phyloP scores from a whole-genome alignment of 2,888 invertebrate species.

The Drosophila flavopinicola region DNA sequence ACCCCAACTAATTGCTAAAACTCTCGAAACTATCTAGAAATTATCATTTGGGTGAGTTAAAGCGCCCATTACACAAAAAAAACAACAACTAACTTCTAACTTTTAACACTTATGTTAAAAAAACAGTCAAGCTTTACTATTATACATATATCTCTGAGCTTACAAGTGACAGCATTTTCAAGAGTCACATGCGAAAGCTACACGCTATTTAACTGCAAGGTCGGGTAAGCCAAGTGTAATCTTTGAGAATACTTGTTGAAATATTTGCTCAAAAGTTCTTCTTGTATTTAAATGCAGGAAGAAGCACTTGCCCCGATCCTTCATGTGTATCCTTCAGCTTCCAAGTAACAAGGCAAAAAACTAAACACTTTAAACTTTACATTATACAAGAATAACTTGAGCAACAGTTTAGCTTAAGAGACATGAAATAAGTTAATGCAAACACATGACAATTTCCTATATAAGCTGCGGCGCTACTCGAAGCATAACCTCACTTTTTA shows the following conservation, averaged over 20 bases:
- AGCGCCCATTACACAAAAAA: not conserved
- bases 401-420: conserved; percentile 40
- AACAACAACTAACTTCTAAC: conserved; percentile 6
- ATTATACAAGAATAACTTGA: conserved; percentile 18
- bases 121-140: conserved; percentile 49
- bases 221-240: conserved; percentile 11
- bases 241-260: conserved; percentile 1
- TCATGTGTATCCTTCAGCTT: conserved; percentile 59
- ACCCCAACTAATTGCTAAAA: not conserved
- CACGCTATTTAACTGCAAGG: conserved; percentile 33
- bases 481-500: conserved; percentile 61
- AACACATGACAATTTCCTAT: conserved; percentile 49
- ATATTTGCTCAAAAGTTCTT: not conserved
- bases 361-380: conserved; percentile 23
- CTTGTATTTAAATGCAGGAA: conserved; percentile 19
- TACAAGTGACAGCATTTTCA: conserved; percentile 18
- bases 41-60: conserved; percentile 9
- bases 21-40: conserved; percentile 16
- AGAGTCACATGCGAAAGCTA: conserved; percentile 39
- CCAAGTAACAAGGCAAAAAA: conserved; percentile 40
- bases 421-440: conserved; percentile 23
- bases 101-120: conserved; percentile 27
- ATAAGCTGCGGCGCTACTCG: conserved; percentile 41
- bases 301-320: not conserved
- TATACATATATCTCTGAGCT: conserved; percentile 45